Percentiles rank a stretch among this genome's conserved stretches.
These are phyloP conservation scores for Punctoribates punctum DNA, from an alignment of 2,888 invertebrate genomes.

Conservation along the genomic window DNA sequence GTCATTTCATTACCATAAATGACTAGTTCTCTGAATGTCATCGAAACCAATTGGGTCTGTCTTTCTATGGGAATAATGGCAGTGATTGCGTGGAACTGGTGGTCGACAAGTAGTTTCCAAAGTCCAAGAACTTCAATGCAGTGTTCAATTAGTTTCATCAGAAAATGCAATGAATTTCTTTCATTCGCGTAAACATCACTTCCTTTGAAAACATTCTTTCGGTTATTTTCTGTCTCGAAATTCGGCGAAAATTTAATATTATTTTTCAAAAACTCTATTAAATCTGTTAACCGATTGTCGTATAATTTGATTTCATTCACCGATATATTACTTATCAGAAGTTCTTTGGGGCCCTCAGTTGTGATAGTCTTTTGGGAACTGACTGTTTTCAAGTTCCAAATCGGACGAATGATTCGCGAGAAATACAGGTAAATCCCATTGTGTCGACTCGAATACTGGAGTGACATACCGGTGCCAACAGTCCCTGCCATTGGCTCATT, in stretches of 20 bases:
- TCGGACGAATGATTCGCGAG: slow-evolving; percentile 75
- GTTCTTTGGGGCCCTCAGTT: slow-evolving; percentile 45
- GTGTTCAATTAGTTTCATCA: slow-evolving; percentile 50
- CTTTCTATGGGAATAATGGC: slow-evolving; percentile 54
- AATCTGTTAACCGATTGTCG: slow-evolving; percentile 68
- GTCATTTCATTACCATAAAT: slow-evolving; percentile 69
- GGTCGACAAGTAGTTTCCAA: slow-evolving; percentile 68
- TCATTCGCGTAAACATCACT: slow-evolving; percentile 53
- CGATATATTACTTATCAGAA: slow-evolving; percentile 67
- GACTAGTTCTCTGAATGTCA: slow-evolving; percentile 68
- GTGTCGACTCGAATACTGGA: slow-evolving; percentile 70
- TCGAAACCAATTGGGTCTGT: slow-evolving; percentile 60
- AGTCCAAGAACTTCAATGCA: slow-evolving; percentile 84
- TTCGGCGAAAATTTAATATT: slow-evolving; percentile 59
- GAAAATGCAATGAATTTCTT: slow-evolving; percentile 50
- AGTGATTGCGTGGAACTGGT: slow-evolving; percentile 50
- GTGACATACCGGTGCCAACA: slow-evolving; percentile 7
- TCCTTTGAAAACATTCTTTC: slow-evolving; percentile 50
- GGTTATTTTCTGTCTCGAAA: slow-evolving; percentile 42
- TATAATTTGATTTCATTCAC: slow-evolving; percentile 69
- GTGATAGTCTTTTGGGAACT: slow-evolving; percentile 18
- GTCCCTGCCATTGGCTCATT: background rate
- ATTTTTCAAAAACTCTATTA: slow-evolving; percentile 69
- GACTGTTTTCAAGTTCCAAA: slow-evolving; percentile 66
- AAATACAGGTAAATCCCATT: slow-evolving; percentile 89